Base-by-base conservation (phyloP, 2,113 vertebrate species). In the Motacilla tschutschensis region DNA sequence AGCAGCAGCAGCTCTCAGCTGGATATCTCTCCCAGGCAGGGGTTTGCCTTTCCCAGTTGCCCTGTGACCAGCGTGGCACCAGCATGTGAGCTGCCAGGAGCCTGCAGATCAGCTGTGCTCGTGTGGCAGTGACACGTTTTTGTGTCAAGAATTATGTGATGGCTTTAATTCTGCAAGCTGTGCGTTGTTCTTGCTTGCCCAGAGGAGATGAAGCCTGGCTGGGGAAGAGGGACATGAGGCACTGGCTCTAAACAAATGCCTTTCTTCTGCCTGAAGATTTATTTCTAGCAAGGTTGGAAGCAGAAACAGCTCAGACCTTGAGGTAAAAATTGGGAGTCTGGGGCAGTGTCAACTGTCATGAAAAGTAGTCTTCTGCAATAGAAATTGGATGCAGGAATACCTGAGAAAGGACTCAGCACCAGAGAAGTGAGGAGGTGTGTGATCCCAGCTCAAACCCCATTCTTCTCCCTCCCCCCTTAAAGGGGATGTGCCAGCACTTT, bases 111-210 rank as follows among this genome's bases (percentile, higher is more conserved):
- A 62, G 62, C 53, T 0, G 0, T 21, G 70, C 65, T 79, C 4
- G 0, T 8, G 8, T 76, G 80, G 38, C 12, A 8, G 73, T 12
- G 77, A 59, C 65, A 38, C 8, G 1, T 55, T 75, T 75, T 83
- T 90, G 44, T 67, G 63, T 64, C n/a, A 59, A 64, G 76, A 87
- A 35, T 79, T 79, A 60, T 4, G 13, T 12, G 12, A 31, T 75
- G 40, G 58, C 44, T 92, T 79, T 67, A 35, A 40, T 75, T 89
- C 44, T 84, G 63, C 54, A 46, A 71, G 48, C 24, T 75, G 71
- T 47, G 58, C 5, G 8, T 84, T 29, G 63, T 43, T 87, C 33
- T 75, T 72, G 71, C 11, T 79, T 0, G 0, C 28, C 26, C 41
- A 55, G 44, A 69, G 36, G 79, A 80, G 29, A 62, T 17, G 47